Percentiles rank a stretch among this genome's conserved stretches.
These are phyloP conservation scores for Epinotia ramella DNA, from an alignment of 2,888 invertebrate species.

Conservation along the genomic window DNA sequence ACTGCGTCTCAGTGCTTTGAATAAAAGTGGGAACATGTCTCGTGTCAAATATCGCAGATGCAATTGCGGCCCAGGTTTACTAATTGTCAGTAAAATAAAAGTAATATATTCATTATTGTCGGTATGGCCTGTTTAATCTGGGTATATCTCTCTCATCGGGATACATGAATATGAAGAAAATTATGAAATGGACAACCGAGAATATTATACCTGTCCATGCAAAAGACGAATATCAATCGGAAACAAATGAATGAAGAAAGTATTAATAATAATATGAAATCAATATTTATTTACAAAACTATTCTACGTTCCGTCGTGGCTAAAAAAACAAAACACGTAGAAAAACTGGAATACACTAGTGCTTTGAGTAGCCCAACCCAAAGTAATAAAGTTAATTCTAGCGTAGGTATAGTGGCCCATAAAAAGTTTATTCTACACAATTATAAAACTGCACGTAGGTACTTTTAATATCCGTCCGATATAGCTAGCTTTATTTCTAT, in stretches of 20 bases:
- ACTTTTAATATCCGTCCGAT: slow-evolving; percentile 41
- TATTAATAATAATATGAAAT: too few species aligned
- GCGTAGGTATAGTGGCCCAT: neutral
- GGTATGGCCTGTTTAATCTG: too few species aligned
- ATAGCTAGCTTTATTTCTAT: slow-evolving; percentile 36
- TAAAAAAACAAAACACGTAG: neutral
- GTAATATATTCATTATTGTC: too few species aligned
- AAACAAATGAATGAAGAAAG: too few species aligned
- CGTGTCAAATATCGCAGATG: too few species aligned
- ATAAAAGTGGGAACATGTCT: too few species aligned
- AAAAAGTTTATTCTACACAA: slow-evolving; percentile 12
- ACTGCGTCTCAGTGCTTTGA: too few species aligned
- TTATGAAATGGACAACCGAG: neutral
- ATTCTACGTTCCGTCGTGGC: neutral
- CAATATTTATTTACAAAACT: too few species aligned
- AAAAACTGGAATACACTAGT: slow-evolving; percentile 1
- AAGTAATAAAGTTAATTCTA: slow-evolving; percentile 4
- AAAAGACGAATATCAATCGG: too few species aligned
- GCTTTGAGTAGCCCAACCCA: slow-evolving; percentile 3
- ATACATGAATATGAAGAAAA: neutral
- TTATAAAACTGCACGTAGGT: slow-evolving; percentile 19
- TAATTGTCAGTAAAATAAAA: too few species aligned
- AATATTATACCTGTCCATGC: neutral
- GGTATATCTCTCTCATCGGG: too few species aligned
- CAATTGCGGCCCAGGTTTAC: too few species aligned